phyloP scores from a whole-genome alignment of 2,113 vertebrate genomes.

The Taurulus bubalis region DNA sequence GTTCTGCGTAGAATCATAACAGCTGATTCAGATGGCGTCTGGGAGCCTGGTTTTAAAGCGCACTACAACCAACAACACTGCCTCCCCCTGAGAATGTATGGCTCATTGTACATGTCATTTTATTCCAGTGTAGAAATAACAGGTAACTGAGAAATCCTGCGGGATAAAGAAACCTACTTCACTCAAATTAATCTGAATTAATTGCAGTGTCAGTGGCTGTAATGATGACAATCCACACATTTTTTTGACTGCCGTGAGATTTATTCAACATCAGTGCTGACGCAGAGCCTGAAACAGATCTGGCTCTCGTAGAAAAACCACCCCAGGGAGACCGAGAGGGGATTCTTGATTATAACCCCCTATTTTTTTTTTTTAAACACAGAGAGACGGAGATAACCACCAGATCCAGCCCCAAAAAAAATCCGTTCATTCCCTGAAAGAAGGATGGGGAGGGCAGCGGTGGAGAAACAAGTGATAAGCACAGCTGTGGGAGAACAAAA shows the following conservation, averaged over 20 bases:
- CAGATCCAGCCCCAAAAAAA: slow-evolving; percentile 53
- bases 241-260: slow-evolving; percentile 24
- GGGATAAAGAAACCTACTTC: slow-evolving; percentile 54
- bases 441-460: slow-evolving; percentile 42
- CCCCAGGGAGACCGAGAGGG: neutral
- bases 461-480: slow-evolving; percentile 77
- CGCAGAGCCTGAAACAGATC: slow-evolving; percentile 21
- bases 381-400: slow-evolving; percentile 35
- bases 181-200: slow-evolving; percentile 40
- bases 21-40: slow-evolving; percentile 52
- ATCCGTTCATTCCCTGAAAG: slow-evolving; percentile 55
- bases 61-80: slow-evolving; percentile 15
- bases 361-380: slow-evolving; percentile 31
- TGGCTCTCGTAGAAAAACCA: neutral
- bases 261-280: slow-evolving; percentile 32
- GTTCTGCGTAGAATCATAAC: slow-evolving; percentile 17
- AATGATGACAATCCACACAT: slow-evolving; percentile 43
- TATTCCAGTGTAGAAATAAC: slow-evolving; percentile 49
- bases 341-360: slow-evolving; percentile 12
- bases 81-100: slow-evolving; percentile 22
- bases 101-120: slow-evolving; percentile 50
- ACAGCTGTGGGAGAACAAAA: slow-evolving; percentile 74
- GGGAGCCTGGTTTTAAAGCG: slow-evolving; percentile 29
- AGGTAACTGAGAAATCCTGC: slow-evolving; percentile 51
- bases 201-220: slow-evolving; percentile 44